Conservation (phyloP, 1,140 invertebrate genomes). For the Leptoteleia sp. region DNA sequence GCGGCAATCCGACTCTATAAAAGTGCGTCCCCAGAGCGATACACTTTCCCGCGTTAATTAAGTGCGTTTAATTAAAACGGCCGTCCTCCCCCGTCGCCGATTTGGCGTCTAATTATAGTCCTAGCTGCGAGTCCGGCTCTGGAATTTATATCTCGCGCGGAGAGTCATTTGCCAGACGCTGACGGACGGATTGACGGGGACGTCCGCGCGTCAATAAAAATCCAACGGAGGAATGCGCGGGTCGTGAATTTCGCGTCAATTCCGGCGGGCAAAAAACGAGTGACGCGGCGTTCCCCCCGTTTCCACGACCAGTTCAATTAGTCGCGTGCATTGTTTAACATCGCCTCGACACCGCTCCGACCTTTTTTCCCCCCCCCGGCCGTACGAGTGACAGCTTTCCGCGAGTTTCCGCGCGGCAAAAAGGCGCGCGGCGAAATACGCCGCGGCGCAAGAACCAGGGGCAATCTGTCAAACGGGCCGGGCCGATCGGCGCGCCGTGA, state of each 20-base stretch:
- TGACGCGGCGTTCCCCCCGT: constrained; percentile 31
- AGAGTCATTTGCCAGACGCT: constrained; percentile 43
- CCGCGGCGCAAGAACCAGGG: no score
- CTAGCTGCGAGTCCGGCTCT: constrained; percentile 62
- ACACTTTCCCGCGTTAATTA: constrained; percentile 73
- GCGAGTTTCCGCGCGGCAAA: no score
- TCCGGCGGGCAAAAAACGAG: constrained; percentile 20
- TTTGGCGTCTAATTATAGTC: constrained; percentile 67
- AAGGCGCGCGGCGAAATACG: no score
- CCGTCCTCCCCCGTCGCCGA: constrained; percentile 40
- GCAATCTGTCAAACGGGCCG: no score
- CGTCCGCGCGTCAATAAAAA: constrained; percentile 12
- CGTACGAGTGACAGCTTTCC: no score
- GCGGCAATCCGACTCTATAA: constrained; percentile 36
- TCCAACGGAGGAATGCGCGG: constrained; percentile 6
- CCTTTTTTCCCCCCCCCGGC: no score
- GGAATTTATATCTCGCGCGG: constrained; percentile 66
- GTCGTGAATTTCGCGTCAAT: constrained; percentile 8
- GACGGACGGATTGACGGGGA: constrained; percentile 45
- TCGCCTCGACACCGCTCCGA: constrained; percentile 9
- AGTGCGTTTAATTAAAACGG: constrained; percentile 76
- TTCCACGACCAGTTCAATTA: constrained; percentile 53
- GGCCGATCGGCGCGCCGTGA: no score
- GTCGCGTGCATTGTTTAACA: constrained; percentile 54
- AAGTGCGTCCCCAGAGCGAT: constrained; percentile 56